Evolutionary conservation across 2,797 vertebrate species (phyloP), one percentile per base, ranked within the genome.

Genomic region (Rhynchonycteris naso): DNA sequence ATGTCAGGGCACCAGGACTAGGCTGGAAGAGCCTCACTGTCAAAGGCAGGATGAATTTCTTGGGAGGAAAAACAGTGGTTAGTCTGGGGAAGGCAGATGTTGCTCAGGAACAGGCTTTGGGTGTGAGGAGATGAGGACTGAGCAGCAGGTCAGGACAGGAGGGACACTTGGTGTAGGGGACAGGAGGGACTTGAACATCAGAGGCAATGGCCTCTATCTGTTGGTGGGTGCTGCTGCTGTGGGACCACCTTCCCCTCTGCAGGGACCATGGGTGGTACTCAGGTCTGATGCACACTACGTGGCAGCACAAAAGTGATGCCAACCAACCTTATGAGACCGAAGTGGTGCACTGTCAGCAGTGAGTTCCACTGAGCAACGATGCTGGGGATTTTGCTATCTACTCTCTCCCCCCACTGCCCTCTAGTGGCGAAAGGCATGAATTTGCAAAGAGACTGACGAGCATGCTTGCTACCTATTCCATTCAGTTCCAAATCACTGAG

Each of bases 301-400:
- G 74, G 74, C 72, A 78, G 33, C 28, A 43, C 43, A 81, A 54
- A 47, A 68, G n/a, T 2, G 28, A 24, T 69, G 30, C 33, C 35
- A 26, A 18, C 30, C 50, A n/a, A 76, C 21, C 21, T 0, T n/a
- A 9, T 0, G 22, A 38, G 28, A 50, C 0, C 0, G n/a, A 52
- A 47, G n/a, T 18, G 33, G 24, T 38, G 54, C 1, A 1, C 30
- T 12, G 24, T 38, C 15, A 71, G 38, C 38, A 65, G 26, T n/a
- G 30, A 86, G 52, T 38, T 7, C 69, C 50, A 43, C 33, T 19
- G 16, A 76, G 54, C 10, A 1, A 63, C 59, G 63, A 18, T 15
- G 30, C 22, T 28, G 9, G 38, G 24, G 16, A 56, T 19, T 19
- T n/a, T 28, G 35, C 21, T 33, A 19, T 68, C 58, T 50, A 47